Evolutionary conservation across 1,140 invertebrate species (phyloP), one percentile per base, ranked within the genome.

Genomic region (Cyclargus thomasi): DNA sequence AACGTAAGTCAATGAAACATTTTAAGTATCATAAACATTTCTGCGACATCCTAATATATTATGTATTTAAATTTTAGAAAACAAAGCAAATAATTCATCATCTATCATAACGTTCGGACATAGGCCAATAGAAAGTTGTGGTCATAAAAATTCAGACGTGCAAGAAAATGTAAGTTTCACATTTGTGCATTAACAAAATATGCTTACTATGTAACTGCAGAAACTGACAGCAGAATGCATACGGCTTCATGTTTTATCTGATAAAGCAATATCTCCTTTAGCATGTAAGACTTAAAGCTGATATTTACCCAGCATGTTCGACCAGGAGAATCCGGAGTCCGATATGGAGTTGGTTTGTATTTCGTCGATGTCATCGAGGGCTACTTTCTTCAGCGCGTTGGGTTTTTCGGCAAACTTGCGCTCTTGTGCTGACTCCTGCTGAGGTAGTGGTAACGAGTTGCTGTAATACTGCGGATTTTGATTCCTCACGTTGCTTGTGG

Each of bases 371-470:
- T 96, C 95, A 80, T 96, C 95, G 2, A 95, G 79, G 0, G 94
- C 94, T 1, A 97, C 95, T 90, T 97, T 97, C 86, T 97, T 97
- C 76, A 95, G 93, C 2, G 95, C 94, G 78, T 97, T 97, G 7
- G 96, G 95, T 87, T 97, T 97, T 79, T 96, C 95, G 0, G 95
- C 95, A 80, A 95, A 97, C 90, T 97, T 97, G 63, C 96, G 91
- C 57, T 94, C 94, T 62, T 92, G 90, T 74, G 77, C 82, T 57
- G 79, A 66, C 65, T 78, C 81, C 21, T 75, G 77, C 64, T 80
- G 78, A 1, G 77, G 76, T 62, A 73, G 70, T 55, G 80, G 82
- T 70, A 82, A 75, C 17, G 83, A 78, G 71, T 82, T 92, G 75
- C 74, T 92, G 84, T 81, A 92, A 83, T 93, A 92, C 69, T 92